Evolutionary conservation across 2,113 vertebrate genomes (phyloP).

Genomic region (Prionailurus viverrinus): DNA sequence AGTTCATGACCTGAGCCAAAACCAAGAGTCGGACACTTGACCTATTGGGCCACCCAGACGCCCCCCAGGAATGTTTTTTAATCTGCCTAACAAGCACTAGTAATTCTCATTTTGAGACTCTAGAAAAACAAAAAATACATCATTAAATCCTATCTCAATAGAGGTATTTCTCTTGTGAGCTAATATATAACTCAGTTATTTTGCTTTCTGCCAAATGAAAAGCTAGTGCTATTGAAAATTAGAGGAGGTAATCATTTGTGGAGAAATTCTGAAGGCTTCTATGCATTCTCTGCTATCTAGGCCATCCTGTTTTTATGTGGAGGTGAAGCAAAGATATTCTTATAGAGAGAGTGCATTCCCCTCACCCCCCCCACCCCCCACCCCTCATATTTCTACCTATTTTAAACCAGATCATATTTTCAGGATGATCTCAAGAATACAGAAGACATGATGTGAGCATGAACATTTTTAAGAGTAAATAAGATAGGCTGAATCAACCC

Average conservation of each 20-base stretch:
- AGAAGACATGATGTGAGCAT: background rate
- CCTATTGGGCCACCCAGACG: no score
- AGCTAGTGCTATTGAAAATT: background rate
- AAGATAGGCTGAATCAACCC: background rate
- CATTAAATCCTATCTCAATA: background rate
- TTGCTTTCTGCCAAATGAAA: slow-evolving; percentile 27
- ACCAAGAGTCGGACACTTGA: no score
- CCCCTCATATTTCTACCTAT: background rate
- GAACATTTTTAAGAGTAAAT: slow-evolving; percentile 2
- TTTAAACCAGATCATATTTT: slow-evolving; percentile 32
- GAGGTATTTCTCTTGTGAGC: background rate
- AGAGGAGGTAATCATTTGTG: background rate
- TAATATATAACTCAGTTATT: slow-evolving; percentile 31
- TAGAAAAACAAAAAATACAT: slow-evolving; percentile 17
- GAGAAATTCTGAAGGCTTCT: background rate
- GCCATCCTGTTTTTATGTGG: background rate
- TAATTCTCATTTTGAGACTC: background rate
- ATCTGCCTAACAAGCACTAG: background rate
- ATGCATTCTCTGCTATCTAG: background rate
- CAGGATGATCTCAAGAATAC: background rate
- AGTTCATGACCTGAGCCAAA: no score
- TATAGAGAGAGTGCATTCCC: background rate
- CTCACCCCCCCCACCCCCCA: background rate
- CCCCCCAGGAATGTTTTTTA: background rate
- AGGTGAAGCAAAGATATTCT: slow-evolving; percentile 14